Conservation (phyloP, 1,140 invertebrate genomes). For the Helicorthomorpha holstii region DNA sequence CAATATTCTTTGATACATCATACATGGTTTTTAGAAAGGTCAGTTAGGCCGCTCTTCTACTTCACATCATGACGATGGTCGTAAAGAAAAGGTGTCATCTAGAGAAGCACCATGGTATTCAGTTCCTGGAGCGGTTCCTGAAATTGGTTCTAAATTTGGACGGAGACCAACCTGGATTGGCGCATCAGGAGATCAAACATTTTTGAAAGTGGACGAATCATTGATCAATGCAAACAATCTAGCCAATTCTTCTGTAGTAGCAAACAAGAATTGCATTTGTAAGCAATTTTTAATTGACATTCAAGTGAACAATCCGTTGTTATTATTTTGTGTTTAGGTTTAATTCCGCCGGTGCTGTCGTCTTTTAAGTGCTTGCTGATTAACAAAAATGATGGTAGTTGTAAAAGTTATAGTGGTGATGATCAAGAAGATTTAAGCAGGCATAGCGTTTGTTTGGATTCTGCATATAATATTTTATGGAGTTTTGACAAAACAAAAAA, state of each 20-base stretch:
- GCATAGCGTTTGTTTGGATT: conserved; percentile 63
- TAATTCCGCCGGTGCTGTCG: conserved; percentile 24
- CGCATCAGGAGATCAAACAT: conserved; percentile 87
- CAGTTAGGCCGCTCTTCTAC: conserved; percentile 55
- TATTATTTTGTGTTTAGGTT: conserved; percentile 15
- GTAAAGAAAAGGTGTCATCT: conserved; percentile 17
- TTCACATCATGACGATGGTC: conserved; percentile 7
- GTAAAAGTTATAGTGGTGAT: conserved; percentile 52
- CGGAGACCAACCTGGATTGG: conserved; percentile 81
- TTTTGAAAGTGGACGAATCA: conserved; percentile 79
- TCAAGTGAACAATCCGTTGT: not conserved
- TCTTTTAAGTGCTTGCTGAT: conserved; percentile 66
- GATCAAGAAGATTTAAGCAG: conserved; percentile 63
- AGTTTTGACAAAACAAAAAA: conserved; percentile 42
- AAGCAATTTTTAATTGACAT: conserved; percentile 18
- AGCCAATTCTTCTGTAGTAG: conserved; percentile 66
- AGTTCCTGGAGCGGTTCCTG: conserved; percentile 58
- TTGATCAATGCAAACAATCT: conserved; percentile 77
- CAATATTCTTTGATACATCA: not conserved
- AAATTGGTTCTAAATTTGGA: conserved; percentile 40
- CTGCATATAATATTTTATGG: conserved; percentile 38
- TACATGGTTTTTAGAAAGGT: conserved; percentile 45
- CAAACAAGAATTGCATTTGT: conserved; percentile 72
- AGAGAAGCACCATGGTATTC: conserved; percentile 50
- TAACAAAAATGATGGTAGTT: conserved; percentile 62